Percentiles rank a stretch among this genome's conserved stretches.
Conservation (phyloP, 1,140 invertebrate genomes). For the Drosophila pachea region DNA sequence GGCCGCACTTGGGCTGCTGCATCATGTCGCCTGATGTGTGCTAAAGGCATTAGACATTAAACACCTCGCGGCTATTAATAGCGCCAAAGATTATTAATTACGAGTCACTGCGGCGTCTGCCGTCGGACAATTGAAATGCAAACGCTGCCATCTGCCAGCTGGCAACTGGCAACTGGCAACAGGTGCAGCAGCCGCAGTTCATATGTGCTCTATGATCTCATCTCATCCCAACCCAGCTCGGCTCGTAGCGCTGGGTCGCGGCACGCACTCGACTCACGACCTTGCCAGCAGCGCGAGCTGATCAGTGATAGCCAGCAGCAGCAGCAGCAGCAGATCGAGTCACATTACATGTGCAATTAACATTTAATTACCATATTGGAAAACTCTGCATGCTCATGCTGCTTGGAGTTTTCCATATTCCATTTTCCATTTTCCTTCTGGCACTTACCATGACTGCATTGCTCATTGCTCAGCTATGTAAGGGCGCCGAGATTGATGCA, state of each 20-base stretch:
- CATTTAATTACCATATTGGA: constrained; percentile 49
- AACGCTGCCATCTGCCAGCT: constrained; percentile 41
- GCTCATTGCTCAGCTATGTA: constrained; percentile 34
- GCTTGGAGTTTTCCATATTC: constrained; percentile 8
- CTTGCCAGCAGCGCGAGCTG: constrained; percentile 43
- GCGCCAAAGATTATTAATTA: constrained; percentile 63
- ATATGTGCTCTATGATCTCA: constrained; percentile 60
- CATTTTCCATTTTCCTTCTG: constrained; percentile 16
- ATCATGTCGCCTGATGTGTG: constrained; percentile 55
- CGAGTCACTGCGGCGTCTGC: constrained; percentile 29
- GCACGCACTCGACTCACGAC: constrained; percentile 65
- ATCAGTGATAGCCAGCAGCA: constrained; percentile 14
- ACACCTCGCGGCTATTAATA: constrained; percentile 65
- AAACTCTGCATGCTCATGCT: constrained; percentile 38
- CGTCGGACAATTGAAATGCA: constrained; percentile 65
- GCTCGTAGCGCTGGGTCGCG: constrained; percentile 27
- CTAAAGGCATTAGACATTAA: constrained; percentile 52
- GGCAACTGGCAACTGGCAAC: constrained; percentile 42
- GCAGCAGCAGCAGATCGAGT: constrained; percentile 1
- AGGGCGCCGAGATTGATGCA: constrained; percentile 31
- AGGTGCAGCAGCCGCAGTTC: constrained; percentile 51
- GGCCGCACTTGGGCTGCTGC: too few relatives aligned
- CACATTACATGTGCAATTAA: constrained; percentile 70
- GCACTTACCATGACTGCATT: constrained; percentile 20
- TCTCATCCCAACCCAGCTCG: constrained; percentile 63